These are phyloP conservation scores for Colostygia pectinataria DNA, from an alignment of 2,888 invertebrate genomes.

Conservation along the genomic window DNA sequence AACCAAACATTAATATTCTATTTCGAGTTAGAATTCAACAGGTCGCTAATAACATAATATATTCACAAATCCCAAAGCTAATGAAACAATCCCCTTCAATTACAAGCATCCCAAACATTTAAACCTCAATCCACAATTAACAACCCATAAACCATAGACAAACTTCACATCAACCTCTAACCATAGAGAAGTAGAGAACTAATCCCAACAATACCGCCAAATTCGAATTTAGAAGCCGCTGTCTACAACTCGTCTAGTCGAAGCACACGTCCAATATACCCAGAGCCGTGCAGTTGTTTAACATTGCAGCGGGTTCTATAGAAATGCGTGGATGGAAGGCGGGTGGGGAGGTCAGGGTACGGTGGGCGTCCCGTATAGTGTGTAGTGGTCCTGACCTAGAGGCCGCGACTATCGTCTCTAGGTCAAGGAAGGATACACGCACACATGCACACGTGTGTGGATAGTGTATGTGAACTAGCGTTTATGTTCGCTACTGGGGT, in stretches of 20 bases:
- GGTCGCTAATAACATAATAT: constrained; percentile 4
- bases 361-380: constrained; percentile 62
- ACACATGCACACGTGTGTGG: constrained; percentile 53
- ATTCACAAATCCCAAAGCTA: constrained; percentile 11
- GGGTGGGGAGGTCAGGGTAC: constrained; percentile 43
- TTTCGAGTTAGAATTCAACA: constrained; percentile 5
- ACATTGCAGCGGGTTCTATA: constrained; percentile 41
- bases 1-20: background rate
- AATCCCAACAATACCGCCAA: constrained; percentile 35
- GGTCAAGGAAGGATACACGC: constrained; percentile 82
- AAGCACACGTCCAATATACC: constrained; percentile 51
- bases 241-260: constrained; percentile 77
- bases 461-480: constrained; percentile 30
- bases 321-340: constrained; percentile 24
- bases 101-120: constrained; percentile 16
- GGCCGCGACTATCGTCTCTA: constrained; percentile 74
- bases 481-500: constrained; percentile 15
- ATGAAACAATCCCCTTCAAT: constrained; percentile 21
- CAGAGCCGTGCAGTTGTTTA: constrained; percentile 52
- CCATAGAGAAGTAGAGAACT: constrained; percentile 40
- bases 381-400: constrained; percentile 80
- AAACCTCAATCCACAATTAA: constrained; percentile 22
- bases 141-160: constrained; percentile 31
- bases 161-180: constrained; percentile 31
- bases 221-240: constrained; percentile 45